These are phyloP conservation scores for Drosophila truncata DNA, from an alignment of 1,140 invertebrate genomes.

Conservation along the genomic window DNA sequence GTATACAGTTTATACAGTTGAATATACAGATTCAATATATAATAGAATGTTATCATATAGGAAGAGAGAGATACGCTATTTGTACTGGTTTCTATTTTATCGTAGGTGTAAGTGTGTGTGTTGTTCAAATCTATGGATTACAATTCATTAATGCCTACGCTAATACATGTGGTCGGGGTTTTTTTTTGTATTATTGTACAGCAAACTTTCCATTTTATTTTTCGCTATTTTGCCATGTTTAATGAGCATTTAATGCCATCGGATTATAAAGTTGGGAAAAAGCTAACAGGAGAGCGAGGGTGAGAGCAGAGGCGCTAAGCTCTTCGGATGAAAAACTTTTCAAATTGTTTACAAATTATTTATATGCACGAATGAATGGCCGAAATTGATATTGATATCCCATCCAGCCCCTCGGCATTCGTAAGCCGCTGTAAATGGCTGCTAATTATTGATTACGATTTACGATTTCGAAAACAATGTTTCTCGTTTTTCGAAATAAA, in stretches of 20 bases:
- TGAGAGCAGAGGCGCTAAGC: slow-evolving; percentile 47
- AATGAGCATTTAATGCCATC: slow-evolving; percentile 56
- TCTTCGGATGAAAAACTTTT: slow-evolving; percentile 47
- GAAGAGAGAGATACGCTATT: slow-evolving; percentile 37
- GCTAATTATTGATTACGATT: slow-evolving; percentile 40
- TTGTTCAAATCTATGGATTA: slow-evolving; percentile 46
- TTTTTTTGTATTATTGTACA: slow-evolving; percentile 23
- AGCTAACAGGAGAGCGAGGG: slow-evolving; percentile 10
- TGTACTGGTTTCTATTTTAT: slow-evolving; percentile 30
- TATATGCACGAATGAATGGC: slow-evolving; percentile 32
- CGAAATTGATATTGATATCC: slow-evolving; percentile 36
- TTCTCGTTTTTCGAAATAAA: not conserved
- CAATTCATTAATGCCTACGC: slow-evolving; percentile 50
- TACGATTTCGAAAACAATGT: slow-evolving; percentile 11
- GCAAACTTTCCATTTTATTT: slow-evolving; percentile 30
- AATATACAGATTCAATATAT: slow-evolving; percentile 57
- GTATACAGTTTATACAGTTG: slow-evolving; percentile 75
- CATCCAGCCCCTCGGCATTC: slow-evolving; percentile 5
- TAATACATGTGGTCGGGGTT: slow-evolving; percentile 32
- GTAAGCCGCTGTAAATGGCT: slow-evolving; percentile 47
- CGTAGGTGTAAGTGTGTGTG: slow-evolving; percentile 6
- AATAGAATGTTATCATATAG: slow-evolving; percentile 42
- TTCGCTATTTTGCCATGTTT: slow-evolving; percentile 22
- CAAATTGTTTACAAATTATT: slow-evolving; percentile 46
- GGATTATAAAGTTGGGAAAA: slow-evolving; percentile 42